Evolutionary conservation across 2,113 vertebrate species (phyloP), one percentile per base, ranked within the genome.

Genomic region (Muntiacus muntjak): DNA sequence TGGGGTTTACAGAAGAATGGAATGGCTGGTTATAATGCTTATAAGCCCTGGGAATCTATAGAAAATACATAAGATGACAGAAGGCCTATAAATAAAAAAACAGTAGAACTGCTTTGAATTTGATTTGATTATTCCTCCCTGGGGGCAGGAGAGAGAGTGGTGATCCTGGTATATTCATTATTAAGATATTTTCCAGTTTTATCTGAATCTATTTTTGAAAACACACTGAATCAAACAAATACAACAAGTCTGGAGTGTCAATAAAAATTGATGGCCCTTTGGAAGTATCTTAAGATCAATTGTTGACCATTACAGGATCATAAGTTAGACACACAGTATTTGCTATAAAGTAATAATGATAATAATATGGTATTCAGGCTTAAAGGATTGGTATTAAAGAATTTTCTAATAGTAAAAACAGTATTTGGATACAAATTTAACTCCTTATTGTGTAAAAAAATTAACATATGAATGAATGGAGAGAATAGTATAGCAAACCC

Each of bases 201-300:
- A 98, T 99, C 99, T 89, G 99, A 99, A 87, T 99, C 99, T 71
- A 99, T 99, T 98, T 99, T 99, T 95, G 99, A 95, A 99, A 99
- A 97, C 99, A 99, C 99, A 99, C 96, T 99, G 99, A 98, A 99
- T 99, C 98, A 99, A 99, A 98, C 99, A 99, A 98, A 99, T 99
- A 99, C 55, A 99, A 99, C 14, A 99, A 99, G 97, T 99, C 99
- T 5, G 99, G 99, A 94, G 99, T 99, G 50, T 99, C 99, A 0
- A 99, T 99, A 98, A 99, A 99, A 99, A 99, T 99, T 52, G 99
- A 99, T 90, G 99, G 99, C 97, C 99, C 99, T 7, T 97, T 99
- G 92, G 99, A 99, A 98, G 99, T 99, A 64, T 99, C 99, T 84
- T 99, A 99, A 98, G 99, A 99, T 97, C 98, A 99, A 55, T 99